Conservation (phyloP, 2,888 invertebrate species). For the Rhingia rostrata region DNA sequence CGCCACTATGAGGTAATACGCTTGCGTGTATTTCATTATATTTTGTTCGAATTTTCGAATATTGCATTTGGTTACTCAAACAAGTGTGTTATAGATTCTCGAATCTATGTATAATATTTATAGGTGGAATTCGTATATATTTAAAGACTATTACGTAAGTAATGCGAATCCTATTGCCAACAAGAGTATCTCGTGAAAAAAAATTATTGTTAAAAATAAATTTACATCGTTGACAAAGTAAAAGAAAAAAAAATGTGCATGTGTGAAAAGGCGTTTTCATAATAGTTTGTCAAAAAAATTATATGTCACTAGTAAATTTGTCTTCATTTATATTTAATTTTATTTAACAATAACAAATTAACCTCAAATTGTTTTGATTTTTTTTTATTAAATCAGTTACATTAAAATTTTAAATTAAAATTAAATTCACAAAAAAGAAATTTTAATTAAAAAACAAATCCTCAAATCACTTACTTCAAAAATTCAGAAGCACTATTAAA, state of each 20-base stretch:
- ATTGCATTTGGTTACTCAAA: slow-evolving; percentile 56
- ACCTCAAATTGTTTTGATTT: background rate
- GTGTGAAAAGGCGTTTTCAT: slow-evolving; percentile 1
- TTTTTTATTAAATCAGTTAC: background rate
- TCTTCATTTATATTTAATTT: background rate
- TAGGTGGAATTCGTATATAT: slow-evolving; percentile 23
- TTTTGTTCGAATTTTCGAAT: slow-evolving; percentile 32
- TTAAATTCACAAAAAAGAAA: background rate
- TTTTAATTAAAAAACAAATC: slow-evolving; percentile 13
- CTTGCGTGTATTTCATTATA: slow-evolving; percentile 50
- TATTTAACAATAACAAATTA: background rate
- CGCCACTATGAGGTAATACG: slow-evolving; percentile 66
- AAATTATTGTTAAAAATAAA: slow-evolving; percentile 13
- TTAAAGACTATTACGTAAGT: slow-evolving; percentile 63
- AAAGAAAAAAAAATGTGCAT: background rate
- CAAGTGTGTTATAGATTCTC: slow-evolving; percentile 41
- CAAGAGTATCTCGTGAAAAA: slow-evolving; percentile 28
- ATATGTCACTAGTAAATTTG: background rate
- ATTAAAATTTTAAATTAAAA: too few species aligned
- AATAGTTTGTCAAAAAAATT: too few species aligned
- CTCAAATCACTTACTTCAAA: slow-evolving; percentile 47
- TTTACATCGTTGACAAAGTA: background rate
- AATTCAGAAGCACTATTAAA: slow-evolving; percentile 19
- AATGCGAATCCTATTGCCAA: slow-evolving; percentile 42
- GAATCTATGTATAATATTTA: slow-evolving; percentile 30